Conservation (phyloP, 23 tunicate species). For the Halocynthia roretzi region DNA sequence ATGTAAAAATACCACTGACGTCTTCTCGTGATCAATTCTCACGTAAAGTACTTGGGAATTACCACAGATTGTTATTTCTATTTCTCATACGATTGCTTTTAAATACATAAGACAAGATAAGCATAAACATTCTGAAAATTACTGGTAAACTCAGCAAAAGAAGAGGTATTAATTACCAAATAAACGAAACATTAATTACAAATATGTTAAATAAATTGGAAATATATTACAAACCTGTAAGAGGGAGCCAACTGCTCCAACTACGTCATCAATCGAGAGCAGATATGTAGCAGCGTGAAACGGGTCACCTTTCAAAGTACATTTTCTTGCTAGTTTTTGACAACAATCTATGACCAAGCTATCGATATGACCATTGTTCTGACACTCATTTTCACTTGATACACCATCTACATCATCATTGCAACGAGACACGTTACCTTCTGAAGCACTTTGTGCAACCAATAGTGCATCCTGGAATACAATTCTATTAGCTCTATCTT, state of each 20-base stretch:
- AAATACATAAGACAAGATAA: too few relatives aligned
- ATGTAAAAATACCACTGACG: too few relatives aligned
- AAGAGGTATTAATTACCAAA: not conserved
- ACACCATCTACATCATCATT: not conserved
- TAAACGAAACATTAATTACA: not conserved
- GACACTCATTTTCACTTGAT: not conserved
- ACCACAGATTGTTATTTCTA: too few relatives aligned
- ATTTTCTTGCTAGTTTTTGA: slow-evolving; percentile 16
- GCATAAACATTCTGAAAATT: too few relatives aligned
- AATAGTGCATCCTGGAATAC: slow-evolving; percentile 56
- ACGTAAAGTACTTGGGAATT: too few relatives aligned
- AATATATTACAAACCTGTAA: slow-evolving; percentile 20
- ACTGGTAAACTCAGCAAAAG: not conserved
- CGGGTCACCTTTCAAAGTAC: slow-evolving; percentile 43
- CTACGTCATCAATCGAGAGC: slow-evolving; percentile 44
- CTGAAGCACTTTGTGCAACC: slow-evolving; percentile 56
- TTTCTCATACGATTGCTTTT: too few relatives aligned
- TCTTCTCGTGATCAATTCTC: too few relatives aligned
- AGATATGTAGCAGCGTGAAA: slow-evolving; percentile 51
- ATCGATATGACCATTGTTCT: slow-evolving; percentile 1
- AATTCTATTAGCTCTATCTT: too few relatives aligned
- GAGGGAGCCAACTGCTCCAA: slow-evolving; percentile 40
- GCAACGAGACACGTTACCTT: slow-evolving; percentile 25
- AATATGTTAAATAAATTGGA: not conserved
- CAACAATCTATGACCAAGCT: slow-evolving; percentile 34